phyloP scores from a whole-genome alignment of 1,140 invertebrate genomes.

The Caenorhabditis elegans region WBcel235 BX284606.5:10205001-10205500 shows the following conservation, averaged over 20 bases:
- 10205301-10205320: background rate
- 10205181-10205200: no score
- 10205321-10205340: background rate
- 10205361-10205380: background rate
- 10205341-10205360: background rate
- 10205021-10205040: background rate
- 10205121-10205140: background rate
- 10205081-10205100: background rate
- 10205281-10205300: background rate
- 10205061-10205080: background rate
- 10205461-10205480: background rate
- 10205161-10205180: background rate
- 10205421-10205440: background rate
- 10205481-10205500: background rate
- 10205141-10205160: background rate
- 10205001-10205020: conserved; percentile 2
- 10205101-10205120: background rate
- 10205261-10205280: background rate
- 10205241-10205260: background rate
- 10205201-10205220: no score
- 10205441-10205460: no score
- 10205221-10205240: background rate
- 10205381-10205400: background rate
- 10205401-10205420: background rate
- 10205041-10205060: background rate